phyloP scores from a whole-genome alignment of 2,888 invertebrate genomes.

The Hetaerina titia region DNA sequence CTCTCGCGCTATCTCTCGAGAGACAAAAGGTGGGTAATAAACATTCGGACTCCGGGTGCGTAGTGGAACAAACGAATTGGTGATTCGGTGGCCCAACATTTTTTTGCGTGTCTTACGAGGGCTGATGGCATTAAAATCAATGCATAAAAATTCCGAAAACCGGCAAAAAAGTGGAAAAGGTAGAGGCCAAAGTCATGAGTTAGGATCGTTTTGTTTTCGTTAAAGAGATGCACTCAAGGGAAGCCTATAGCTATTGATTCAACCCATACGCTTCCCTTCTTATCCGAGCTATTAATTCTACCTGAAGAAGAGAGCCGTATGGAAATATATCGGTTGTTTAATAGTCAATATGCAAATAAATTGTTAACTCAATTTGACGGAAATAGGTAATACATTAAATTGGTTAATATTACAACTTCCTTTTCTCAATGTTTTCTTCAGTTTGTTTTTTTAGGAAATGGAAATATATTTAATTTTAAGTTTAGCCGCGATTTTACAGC shows the following conservation, averaged over 20 bases:
- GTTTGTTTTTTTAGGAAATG: too few species aligned
- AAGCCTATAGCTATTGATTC: not conserved
- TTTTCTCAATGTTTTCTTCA: too few species aligned
- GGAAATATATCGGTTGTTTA: too few species aligned
- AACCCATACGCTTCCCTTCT: too few species aligned
- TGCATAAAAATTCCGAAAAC: not conserved
- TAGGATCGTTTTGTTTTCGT: not conserved
- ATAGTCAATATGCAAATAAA: too few species aligned
- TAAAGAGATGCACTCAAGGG: not conserved
- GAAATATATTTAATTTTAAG: too few species aligned
- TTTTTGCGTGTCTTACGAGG: constrained; percentile 29
- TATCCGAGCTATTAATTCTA: too few species aligned
- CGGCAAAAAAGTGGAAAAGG: not conserved
- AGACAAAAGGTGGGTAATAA: not conserved
- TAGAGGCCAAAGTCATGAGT: not conserved
- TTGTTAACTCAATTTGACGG: too few species aligned
- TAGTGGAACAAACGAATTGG: constrained; percentile 23
- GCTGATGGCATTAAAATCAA: not conserved
- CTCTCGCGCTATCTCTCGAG: not conserved
- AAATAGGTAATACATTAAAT: too few species aligned
- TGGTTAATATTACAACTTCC: too few species aligned
- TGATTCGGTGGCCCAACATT: not conserved
- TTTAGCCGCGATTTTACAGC: too few species aligned
- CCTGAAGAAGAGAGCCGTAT: not conserved
- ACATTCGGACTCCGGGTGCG: not conserved